Percentiles rank a stretch among this genome's conserved stretches.
These are phyloP conservation scores for Biston stratarius DNA, from an alignment of 2,888 invertebrate species.

Conservation along the genomic window DNA sequence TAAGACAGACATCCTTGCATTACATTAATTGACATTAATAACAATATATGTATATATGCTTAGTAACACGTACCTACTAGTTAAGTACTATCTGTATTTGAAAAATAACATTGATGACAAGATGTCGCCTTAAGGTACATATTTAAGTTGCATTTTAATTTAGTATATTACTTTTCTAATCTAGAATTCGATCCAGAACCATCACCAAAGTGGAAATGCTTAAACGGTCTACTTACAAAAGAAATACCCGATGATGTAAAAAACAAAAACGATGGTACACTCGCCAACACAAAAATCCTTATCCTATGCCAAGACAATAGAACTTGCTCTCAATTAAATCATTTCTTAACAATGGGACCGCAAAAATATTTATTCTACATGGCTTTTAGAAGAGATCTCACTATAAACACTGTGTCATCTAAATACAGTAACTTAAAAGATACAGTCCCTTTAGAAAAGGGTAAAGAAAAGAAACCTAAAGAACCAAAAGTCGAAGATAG, in stretches of 20 bases:
- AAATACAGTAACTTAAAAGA: conserved; percentile 73
- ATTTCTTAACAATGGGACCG: conserved; percentile 88
- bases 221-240: conserved; percentile 91
- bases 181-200: conserved; percentile 93
- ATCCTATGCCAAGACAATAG: conserved; percentile 94
- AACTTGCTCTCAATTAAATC: conserved; percentile 93
- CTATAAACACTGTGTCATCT: conserved; percentile 85
- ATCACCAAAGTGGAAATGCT: conserved; percentile 95
- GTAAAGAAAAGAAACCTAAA: conserved; percentile 42
- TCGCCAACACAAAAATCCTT: conserved; percentile 89
- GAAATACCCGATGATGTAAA: conserved; percentile 93
- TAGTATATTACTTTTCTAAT: conserved; percentile 37
- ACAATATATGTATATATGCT: too few species aligned
- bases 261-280: conserved; percentile 66
- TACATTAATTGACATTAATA: too few species aligned
- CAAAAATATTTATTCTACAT: conserved; percentile 88
- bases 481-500: conserved; percentile 39
- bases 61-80: too few species aligned
- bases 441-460: conserved; percentile 47
- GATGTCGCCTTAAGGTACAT: background rate
- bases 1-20: too few species aligned
- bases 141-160: background rate
- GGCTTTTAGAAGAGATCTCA: conserved; percentile 87
- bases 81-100: too few species aligned
- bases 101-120: background rate